phyloP scores from a whole-genome alignment of 2,797 vertebrate genomes.

The Lutjanus campechanus region DNA sequence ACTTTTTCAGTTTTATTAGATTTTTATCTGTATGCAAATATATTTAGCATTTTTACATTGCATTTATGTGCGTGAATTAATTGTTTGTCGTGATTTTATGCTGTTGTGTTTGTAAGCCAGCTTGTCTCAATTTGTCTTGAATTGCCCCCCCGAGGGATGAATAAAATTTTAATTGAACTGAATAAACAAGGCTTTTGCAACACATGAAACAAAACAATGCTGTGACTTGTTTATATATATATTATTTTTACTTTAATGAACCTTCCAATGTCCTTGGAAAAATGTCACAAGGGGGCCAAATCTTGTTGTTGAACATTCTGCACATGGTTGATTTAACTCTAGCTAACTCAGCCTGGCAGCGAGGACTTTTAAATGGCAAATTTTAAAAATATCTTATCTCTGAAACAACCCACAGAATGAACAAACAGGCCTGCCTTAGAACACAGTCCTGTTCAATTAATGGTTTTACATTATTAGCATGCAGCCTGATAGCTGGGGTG shows the following conservation, averaged over 20 bases:
- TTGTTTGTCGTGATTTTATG: constrained; percentile 21
- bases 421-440: background rate
- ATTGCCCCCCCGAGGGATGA: constrained; percentile 33
- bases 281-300: background rate
- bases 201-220: background rate
- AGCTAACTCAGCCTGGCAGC: background rate
- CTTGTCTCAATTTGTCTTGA: constrained; percentile 4
- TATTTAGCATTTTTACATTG: background rate
- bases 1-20: background rate
- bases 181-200: background rate
- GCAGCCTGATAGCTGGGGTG: background rate
- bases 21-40: constrained; percentile 2
- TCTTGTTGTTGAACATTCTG: background rate
- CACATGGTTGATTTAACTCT: constrained; percentile 2
- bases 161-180: background rate
- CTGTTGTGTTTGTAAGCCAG: constrained; percentile 23
- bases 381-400: background rate
- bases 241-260: background rate
- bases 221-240: background rate
- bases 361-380: background rate
- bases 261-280: background rate
- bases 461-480: background rate
- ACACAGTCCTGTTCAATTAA: background rate
- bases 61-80: constrained; percentile 2
- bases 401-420: background rate